These are phyloP conservation scores for Gryllus longicercus DNA, from an alignment of 2,888 invertebrate genomes.

Conservation along the genomic window DNA sequence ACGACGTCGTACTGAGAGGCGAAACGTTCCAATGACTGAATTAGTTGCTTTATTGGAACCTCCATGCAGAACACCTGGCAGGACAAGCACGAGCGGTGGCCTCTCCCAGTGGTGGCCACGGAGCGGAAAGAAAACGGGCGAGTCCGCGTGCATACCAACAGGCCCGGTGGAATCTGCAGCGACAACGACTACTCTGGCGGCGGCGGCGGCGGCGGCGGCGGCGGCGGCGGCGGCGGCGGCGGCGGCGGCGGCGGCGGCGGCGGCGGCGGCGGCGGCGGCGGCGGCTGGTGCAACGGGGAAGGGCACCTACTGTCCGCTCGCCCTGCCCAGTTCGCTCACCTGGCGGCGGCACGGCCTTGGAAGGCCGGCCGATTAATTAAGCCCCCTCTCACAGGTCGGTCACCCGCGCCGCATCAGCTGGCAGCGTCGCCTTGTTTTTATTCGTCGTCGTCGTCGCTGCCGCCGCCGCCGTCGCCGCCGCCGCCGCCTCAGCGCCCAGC, in stretches of 20 bases:
- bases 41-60: no score
- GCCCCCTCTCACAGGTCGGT: not conserved
- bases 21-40: no score
- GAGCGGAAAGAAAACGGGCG: no score
- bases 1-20: no score
- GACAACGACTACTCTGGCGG: not conserved
- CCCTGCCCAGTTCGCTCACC: not conserved
- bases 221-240: no score
- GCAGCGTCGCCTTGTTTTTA: not conserved
- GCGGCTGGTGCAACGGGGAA: not conserved
- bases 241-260: no score
- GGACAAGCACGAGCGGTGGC: no score
- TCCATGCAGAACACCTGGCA: no score
- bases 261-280: not conserved
- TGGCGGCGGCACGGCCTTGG: not conserved
- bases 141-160: no score
- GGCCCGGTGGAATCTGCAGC: not conserved
- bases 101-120: no score
- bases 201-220: no score
- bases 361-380: constrained; percentile 17
- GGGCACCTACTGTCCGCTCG: not conserved
- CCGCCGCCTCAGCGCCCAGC: not conserved
- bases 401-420: constrained; percentile 17
- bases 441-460: not conserved
- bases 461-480: not conserved